phyloP scores from a whole-genome alignment of 2,888 invertebrate species.

The Vesta saturnalis region DNA sequence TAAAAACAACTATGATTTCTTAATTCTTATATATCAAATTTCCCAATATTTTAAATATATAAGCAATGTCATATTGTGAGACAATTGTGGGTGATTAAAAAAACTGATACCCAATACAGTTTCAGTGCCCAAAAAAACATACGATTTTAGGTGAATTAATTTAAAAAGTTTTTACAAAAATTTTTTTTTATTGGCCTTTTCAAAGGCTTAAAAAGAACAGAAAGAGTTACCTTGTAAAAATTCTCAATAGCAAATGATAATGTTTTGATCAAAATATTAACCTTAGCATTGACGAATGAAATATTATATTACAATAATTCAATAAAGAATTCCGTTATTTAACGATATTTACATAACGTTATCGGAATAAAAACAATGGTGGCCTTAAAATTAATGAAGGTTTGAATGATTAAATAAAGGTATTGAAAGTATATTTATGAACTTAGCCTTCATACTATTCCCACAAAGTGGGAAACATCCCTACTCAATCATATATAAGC shows the following conservation, averaged over 20 bases:
- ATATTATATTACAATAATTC: not conserved
- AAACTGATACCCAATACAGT: no score
- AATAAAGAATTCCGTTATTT: not conserved
- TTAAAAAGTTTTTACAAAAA: no score
- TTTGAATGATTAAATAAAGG: constrained; percentile 36
- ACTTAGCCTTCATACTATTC: constrained; percentile 52
- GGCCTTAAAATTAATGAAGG: constrained; percentile 54
- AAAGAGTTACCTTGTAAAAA: not conserved
- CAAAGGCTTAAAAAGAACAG: not conserved
- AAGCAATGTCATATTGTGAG: no score
- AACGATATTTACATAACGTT: constrained; percentile 45
- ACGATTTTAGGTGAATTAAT: no score
- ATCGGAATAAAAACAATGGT: constrained; percentile 54
- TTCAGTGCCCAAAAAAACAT: no score
- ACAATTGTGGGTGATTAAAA: no score
- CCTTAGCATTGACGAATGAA: not conserved
- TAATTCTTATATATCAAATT: no score
- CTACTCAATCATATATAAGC: constrained; percentile 35
- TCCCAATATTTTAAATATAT: no score
- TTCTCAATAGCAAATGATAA: not conserved
- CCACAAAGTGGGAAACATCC: constrained; percentile 49
- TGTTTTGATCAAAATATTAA: not conserved
- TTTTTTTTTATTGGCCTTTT: no score
- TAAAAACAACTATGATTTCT: no score
- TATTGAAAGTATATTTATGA: constrained; percentile 33